Percentiles rank a stretch among this genome's conserved stretches.
Conservation (phyloP, 2,888 invertebrate species). For the Xylota segnis region DNA sequence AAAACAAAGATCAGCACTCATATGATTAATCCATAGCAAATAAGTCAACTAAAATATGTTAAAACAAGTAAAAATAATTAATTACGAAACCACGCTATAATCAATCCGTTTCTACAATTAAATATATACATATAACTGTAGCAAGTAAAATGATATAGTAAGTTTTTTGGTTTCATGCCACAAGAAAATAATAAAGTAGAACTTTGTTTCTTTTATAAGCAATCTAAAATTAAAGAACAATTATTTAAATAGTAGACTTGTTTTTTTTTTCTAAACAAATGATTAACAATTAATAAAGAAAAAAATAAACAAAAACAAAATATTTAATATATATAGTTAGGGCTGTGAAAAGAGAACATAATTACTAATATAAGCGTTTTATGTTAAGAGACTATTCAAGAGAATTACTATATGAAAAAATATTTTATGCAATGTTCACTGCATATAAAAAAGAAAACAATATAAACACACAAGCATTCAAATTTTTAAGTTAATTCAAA, state of each 20-base stretch:
- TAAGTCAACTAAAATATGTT: slow-evolving; percentile 48
- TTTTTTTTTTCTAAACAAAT: slow-evolving; percentile 37
- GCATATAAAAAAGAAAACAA: slow-evolving; percentile 40
- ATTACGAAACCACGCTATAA: slow-evolving; percentile 66
- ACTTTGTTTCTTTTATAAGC: slow-evolving; percentile 37
- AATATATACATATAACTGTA: slow-evolving; percentile 21
- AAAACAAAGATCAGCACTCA: slow-evolving; percentile 54
- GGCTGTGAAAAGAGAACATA: slow-evolving; percentile 77
- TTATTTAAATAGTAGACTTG: slow-evolving; percentile 26
- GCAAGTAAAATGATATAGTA: slow-evolving; percentile 31
- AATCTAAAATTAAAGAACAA: slow-evolving; percentile 31
- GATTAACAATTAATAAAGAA: slow-evolving; percentile 32
- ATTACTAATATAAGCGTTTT: slow-evolving; percentile 75
- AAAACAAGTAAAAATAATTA: slow-evolving; percentile 13
- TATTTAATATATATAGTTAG: slow-evolving; percentile 72
- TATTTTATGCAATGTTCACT: slow-evolving; percentile 52
- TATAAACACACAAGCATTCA: slow-evolving; percentile 13
- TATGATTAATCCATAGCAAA: slow-evolving; percentile 43
- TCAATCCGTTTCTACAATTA: slow-evolving; percentile 62
- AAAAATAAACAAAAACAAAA: slow-evolving; percentile 31
- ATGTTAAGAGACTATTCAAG: slow-evolving; percentile 74
- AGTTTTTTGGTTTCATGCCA: slow-evolving; percentile 58
- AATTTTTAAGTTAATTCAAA: slow-evolving; percentile 13
- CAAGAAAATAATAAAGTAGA: slow-evolving; percentile 25
- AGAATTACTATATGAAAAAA: slow-evolving; percentile 35